A percentile compares a stretch with the other conserved stretches of the same genome.
These are phyloP conservation scores for Chanos chanos DNA, from an alignment of 2,797 vertebrate species.

Conservation along the genomic window DNA sequence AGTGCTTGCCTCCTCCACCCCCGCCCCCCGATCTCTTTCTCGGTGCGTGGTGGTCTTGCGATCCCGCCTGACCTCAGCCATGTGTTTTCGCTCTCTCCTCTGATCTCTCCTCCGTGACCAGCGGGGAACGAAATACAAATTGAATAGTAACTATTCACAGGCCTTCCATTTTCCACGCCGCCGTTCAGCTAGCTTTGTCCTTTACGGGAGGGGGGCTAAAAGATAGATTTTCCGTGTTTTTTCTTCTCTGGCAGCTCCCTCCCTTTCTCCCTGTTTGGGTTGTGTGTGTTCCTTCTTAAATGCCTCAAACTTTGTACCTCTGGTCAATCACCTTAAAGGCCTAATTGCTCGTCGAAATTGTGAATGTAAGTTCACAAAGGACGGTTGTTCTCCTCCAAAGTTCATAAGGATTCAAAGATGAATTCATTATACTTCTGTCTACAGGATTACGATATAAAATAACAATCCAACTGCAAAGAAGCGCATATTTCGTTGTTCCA, in stretches of 20 bases:
- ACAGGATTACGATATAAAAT: too few species aligned
- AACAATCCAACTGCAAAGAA: too few species aligned
- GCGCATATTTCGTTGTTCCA: too few species aligned
- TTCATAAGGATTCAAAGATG: too few species aligned
- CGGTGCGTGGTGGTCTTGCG: conserved; percentile 97
- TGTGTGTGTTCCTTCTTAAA: conserved; percentile 15
- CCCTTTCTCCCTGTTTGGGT: background rate
- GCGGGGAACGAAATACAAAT: conserved; percentile 99
- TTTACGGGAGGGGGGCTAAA: conserved; percentile 54
- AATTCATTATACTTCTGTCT: too few species aligned
- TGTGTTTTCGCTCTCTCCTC: conserved; percentile 99
- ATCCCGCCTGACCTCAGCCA: conserved; percentile 96
- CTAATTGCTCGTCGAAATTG: too few species aligned
- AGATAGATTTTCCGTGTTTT: conserved; percentile 81
- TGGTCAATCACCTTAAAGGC: too few species aligned
- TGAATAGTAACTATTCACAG: conserved; percentile 99
- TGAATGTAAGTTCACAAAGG: too few species aligned
- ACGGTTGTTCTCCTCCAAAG: too few species aligned
- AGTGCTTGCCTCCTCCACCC: conserved; percentile 80
- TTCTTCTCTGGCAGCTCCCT: conserved; percentile 5
- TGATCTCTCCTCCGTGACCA: conserved; percentile 99
- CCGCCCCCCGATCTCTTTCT: conserved; percentile 50
- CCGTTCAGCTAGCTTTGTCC: conserved; percentile 88
- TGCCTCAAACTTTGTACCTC: too few species aligned
- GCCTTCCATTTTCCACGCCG: conserved; percentile 85